Conservation (phyloP, 2,113 vertebrate genomes). For the Quiscalus mexicanus region DNA sequence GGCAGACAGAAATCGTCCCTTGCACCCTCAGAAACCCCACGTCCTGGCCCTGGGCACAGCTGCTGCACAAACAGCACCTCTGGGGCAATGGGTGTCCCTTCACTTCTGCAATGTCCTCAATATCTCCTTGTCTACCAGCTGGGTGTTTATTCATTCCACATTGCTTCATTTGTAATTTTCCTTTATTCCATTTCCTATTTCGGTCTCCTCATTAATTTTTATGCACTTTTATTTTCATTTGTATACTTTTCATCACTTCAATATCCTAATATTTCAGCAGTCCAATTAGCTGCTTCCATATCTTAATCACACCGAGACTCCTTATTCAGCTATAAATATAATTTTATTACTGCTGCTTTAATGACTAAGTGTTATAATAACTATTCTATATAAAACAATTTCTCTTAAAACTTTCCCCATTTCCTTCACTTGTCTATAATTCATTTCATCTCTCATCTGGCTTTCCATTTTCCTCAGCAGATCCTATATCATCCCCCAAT, state of each 20-base stretch:
- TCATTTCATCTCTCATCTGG: not conserved
- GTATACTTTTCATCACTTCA: slow-evolving; percentile 47
- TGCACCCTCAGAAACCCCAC: not conserved
- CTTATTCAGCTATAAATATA: slow-evolving; percentile 57
- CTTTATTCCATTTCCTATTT: slow-evolving; percentile 49
- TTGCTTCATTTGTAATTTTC: slow-evolving; percentile 41
- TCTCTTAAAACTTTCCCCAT: slow-evolving; percentile 27
- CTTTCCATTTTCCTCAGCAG: not conserved
- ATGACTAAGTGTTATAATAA: slow-evolving; percentile 56
- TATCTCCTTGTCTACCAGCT: not conserved
- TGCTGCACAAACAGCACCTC: not conserved
- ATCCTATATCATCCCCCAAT: not conserved
- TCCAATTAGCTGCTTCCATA: slow-evolving; percentile 53
- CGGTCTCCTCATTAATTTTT: slow-evolving; percentile 48
- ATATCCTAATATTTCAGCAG: slow-evolving; percentile 63
- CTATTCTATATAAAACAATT: slow-evolving; percentile 37
- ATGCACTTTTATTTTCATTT: slow-evolving; percentile 61
- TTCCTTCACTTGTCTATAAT: slow-evolving; percentile 25
- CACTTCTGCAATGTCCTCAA: not conserved
- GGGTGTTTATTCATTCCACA: slow-evolving; percentile 3
- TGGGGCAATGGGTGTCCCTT: not conserved
- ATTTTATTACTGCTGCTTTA: slow-evolving; percentile 60
- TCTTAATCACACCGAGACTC: slow-evolving; percentile 59
- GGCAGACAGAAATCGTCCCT: rapidly evolving
- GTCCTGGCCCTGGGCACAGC: not conserved